Evolutionary conservation across 2,113 vertebrate species (phyloP), one percentile per base, ranked within the genome.

Genomic region (Anoura caudifer): DNA sequence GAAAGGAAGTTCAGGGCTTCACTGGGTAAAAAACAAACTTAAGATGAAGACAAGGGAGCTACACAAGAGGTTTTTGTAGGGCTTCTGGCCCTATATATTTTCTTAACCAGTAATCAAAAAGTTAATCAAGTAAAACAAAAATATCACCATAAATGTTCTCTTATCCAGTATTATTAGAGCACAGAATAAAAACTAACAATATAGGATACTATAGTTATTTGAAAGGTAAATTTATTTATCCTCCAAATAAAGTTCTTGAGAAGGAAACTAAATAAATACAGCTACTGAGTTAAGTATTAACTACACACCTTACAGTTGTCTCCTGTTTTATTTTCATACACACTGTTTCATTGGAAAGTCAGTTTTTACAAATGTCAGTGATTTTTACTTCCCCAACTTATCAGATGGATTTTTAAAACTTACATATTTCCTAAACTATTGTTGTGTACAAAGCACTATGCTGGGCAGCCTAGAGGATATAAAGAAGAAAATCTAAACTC

Each of bases 241-340:
- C 63, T 93, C 50, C 38, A 54, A 77, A 94, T 52, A 87, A 31
- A 87, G 67, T 77, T 92, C 19, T 90, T 87, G 33, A 36, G 15
- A 50, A 88, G 54, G 45, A 15, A 88, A 50, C 26, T 87, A 95
- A 92, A 87, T n/a, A 91, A 92, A 96, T 89, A 90, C 13, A 50
- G 26, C 59, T 33, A 65, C 73, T 2, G 9, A 90, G 17, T 2
- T 56, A 90, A 75, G 83, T 52, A 92, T 70, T 79, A 80, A 80
- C 3, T 69, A 59, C 9, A 83, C 1, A 63, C 4, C 22, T 91
- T 76, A 87, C 7, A 61, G 65, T 15, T 70, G 86, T 85, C 33
- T 59, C 63, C 31, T 86, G 41, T 22, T 92, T 93, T 91, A 81
- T 86, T 95, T 91, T 85, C 56, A 90, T 72, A 89, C 28, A 70